A percentile compares a stretch with the other conserved stretches of the same genome.
Conservation (phyloP, 2,797 vertebrate genomes). For the Pantherophis alleghaniensis region DNA sequence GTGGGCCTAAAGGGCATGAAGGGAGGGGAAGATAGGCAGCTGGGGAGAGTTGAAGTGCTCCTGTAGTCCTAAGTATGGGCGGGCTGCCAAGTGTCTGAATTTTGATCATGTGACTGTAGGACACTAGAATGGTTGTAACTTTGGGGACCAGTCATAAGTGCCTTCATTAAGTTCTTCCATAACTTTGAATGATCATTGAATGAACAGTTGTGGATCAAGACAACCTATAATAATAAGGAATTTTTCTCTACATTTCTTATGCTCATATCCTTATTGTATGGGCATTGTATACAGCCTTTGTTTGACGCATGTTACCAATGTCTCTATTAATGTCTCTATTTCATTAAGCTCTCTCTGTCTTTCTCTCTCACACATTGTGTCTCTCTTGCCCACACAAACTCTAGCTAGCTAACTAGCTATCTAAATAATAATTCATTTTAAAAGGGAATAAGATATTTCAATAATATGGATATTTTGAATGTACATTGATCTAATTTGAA, state of each 20-base stretch:
- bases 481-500: not conserved
- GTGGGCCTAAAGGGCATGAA: not conserved
- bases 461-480: rapidly evolving
- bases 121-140: not conserved
- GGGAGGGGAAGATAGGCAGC: not conserved
- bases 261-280: not conserved
- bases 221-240: not conserved
- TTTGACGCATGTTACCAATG: too few species aligned
- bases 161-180: not conserved
- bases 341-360: not conserved
- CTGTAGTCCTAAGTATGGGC: not conserved
- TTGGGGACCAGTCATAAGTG: not conserved
- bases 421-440: not conserved
- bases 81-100: not conserved
- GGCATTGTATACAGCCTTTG: too few species aligned
- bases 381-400: not conserved
- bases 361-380: not conserved
- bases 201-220: not conserved
- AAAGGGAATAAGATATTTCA: not conserved
- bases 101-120: not conserved
- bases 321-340: not conserved
- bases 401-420: not conserved
- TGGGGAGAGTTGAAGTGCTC: not conserved
- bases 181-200: not conserved
- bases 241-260: not conserved